Evolutionary conservation across 2,113 vertebrate species (phyloP), one percentile per base, ranked within the genome.

Genomic region (Clupea harengus): DNA sequence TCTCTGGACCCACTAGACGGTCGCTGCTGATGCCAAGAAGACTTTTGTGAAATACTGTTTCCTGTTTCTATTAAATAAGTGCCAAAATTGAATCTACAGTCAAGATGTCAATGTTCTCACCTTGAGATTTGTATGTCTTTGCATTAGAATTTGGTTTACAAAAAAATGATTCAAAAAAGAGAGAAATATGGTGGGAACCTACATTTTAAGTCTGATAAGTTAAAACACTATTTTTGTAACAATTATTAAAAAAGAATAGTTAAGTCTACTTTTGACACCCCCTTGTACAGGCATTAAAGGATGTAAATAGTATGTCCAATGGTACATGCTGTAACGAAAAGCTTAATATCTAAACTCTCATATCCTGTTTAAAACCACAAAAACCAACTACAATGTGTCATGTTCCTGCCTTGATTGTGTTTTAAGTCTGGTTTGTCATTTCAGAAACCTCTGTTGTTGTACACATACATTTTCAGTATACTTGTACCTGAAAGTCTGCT

Each of bases 1-100:
- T 97, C 97, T 91, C 95, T 98, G 86, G 98, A 99, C 91, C 97
- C 97, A 2, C 92, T 99, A 84, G 98, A 99, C 90, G 95, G 97
- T 91, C 97, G 95, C 91, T 98, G 97, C 95, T 99, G 97, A 99
- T 95, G 89, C 89, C 92, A 92, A 88, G 92, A 91, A 88, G 88
- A 92, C 81, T 60, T 91, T 89, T 82, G 75, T 89, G 89, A 85
- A 57, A 49, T 75, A 82, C 87, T 92, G 90, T 93, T 88, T 90
- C 90, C 88, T 54, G 83, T 94, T 94, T 93, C 89, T 94, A 94
- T 92, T 89, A 91, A 93, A 88, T 39, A 95, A 95, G 94, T 95
- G 94, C 93, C 94, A 94, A 93, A 93, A 90, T 89, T 86, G 91
- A 87, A 91, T 93, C 92, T 90, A 81, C 81, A 47, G 89, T 89